Evolutionary conservation across 2,797 vertebrate genomes (phyloP), one percentile per base, ranked within the genome.

Genomic region (Myotis daubentonii): DNA sequence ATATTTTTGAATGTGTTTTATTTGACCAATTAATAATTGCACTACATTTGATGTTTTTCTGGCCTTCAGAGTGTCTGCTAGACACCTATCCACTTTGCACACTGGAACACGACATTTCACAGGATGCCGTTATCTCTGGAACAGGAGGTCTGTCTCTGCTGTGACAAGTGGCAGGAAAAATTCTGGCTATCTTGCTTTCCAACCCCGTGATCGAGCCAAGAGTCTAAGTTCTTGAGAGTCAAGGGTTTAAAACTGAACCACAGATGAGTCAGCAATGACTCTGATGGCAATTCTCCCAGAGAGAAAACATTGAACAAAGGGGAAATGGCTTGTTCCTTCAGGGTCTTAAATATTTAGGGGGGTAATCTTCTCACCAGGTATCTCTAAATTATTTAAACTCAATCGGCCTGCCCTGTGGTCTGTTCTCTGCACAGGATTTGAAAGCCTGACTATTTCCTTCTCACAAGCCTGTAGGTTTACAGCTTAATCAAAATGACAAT

Each of bases 311-410:
- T 87, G 96, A 93, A 70, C 80, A 92, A 72, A 51, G 84, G 47
- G 70, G 62, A 85, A 93, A 93, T 84, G 75, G 90, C 75, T 95
- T 38, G 7, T 75, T 93, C 47, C 68, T 88, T 91, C 20, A 85
- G 72, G 71, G 47, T 85, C 82, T 96, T 96, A 92, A 94, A 91
- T 96, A 96, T 95, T 95, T 92, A 91, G 93, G 71, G 76, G 38
- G 25, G 20, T 92, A 95, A 97, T 96, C 84, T 92, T 92, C 89
- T 96, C 88, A 75, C 86, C 89, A 88, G 87, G 74, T 81, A 57
- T 91, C 83, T 95, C 71, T 97, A 87, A 96, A 96, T 97, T 96
- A 96, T 97, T 97, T 96, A 95, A 95, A 75, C 81, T 81, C 87
- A 91, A 91, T 82, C 85, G 88, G 68, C 71, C 93, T 94, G 81